These are phyloP conservation scores for Synergus umbraculus DNA, from an alignment of 2,888 invertebrate genomes.

Conservation along the genomic window DNA sequence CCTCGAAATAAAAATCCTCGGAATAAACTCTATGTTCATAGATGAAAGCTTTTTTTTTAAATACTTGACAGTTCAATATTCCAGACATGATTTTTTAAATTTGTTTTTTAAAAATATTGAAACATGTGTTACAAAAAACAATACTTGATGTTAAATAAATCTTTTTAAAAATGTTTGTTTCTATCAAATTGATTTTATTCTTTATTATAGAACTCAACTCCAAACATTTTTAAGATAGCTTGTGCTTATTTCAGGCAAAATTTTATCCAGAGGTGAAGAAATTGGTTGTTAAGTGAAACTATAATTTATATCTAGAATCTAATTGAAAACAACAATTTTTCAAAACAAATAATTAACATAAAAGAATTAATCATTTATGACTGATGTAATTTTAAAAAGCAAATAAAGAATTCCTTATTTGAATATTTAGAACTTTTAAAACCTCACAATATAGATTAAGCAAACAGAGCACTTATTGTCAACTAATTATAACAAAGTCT, in stretches of 20 bases:
- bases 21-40: neutral
- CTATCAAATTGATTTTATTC: neutral
- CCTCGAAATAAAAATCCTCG: constrained; percentile 22
- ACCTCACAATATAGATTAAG: neutral
- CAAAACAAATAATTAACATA: no score
- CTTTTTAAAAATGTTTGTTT: neutral
- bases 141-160: no score
- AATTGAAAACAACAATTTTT: no score
- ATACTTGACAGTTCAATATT: neutral
- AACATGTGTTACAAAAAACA: no score
- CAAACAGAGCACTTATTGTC: neutral
- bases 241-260: neutral
- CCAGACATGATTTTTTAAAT: neutral
- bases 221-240: neutral
- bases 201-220: neutral
- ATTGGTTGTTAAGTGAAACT: neutral
- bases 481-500: constrained; percentile 12
- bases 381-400: neutral
- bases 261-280: constrained; percentile 33
- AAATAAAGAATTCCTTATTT: neutral
- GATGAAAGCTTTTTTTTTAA: neutral
- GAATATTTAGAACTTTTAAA: neutral
- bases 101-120: neutral
- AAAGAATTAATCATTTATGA: no score
- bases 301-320: neutral